Base-by-base conservation (phyloP, 2,888 invertebrate species). In the Cheilosia soror region DNA sequence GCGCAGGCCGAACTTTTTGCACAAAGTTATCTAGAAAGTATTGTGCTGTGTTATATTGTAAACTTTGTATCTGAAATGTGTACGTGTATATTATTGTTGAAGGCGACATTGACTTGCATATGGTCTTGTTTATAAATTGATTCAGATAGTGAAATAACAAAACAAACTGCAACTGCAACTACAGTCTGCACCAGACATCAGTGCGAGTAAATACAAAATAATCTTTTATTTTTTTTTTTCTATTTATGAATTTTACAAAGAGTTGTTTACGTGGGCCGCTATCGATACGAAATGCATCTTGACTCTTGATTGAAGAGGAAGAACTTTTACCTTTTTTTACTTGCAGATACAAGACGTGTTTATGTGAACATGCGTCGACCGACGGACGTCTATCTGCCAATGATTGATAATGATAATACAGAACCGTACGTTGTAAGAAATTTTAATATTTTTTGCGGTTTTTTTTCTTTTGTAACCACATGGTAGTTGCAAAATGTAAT, bases 381-480 rank as follows among this genome's bases (percentile, higher is more conserved):
- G 5, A 7, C 2, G 1, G 20, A 20, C 20, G 44, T 47, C 57
- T n/a, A 37, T 27, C 15, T 25, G 25, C 40, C 15, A 51, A 49
- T 51, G 71, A 72, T 72, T 72, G 49, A 58, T 60, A 58, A 60
- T n/a, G 40, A 47, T 1, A 37, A 27, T 37, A 40, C 13, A 29
- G 1, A 66, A 15, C n/a, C 40, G 29, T 55, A 44, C 33, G 57
- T 33, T 20, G 13, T 15, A n/a, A 7, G 58, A 51, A 60, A 60
- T 60, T 71, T 15, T 29, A 68, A 55, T 57, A 44, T 44, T 44
- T 40, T 51, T 60, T 72, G 55, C 53, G 73, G 62, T 44, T 53
- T 31, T 31, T 42, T 51, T 15, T 29, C 42, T 33, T 40, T 40
- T n/a, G 20, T 9, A 27, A 15, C 66, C 27, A 5, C 40, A 27